phyloP scores from a whole-genome alignment of 2,888 invertebrate species.

The Caenorhabditis drosophilae region DNA sequence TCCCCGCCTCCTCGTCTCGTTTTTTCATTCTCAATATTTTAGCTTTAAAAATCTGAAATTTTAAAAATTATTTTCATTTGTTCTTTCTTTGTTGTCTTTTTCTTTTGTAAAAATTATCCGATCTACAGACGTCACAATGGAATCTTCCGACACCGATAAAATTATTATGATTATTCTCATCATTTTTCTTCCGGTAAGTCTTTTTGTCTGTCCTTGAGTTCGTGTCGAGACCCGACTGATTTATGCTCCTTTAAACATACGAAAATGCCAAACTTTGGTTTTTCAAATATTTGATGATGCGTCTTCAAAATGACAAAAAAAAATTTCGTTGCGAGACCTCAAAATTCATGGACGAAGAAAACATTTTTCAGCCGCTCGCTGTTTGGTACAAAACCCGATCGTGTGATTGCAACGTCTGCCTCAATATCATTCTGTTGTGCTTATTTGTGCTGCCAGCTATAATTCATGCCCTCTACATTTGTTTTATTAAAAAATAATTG shows the following conservation, averaged over 20 bases:
- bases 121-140: background rate
- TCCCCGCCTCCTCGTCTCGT: no score
- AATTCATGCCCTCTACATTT: constrained; percentile 47
- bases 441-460: constrained; percentile 34
- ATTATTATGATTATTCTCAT: constrained; percentile 41
- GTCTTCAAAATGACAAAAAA: constrained; percentile 1
- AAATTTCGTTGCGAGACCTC: background rate
- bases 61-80: no score
- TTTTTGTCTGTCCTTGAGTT: background rate
- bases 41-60: no score
- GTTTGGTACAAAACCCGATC: constrained; percentile 33
- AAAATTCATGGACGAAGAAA: no score
- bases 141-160: constrained; percentile 21
- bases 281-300: background rate
- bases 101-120: no score
- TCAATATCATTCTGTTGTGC: constrained; percentile 36
- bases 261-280: background rate
- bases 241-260: background rate
- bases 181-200: constrained; percentile 36
- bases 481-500: constrained; percentile 23
- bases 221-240: background rate
- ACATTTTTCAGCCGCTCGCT: constrained; percentile 42
- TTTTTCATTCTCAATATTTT: no score
- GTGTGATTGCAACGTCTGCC: constrained; percentile 31
- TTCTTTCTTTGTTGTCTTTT: no score